Conservation (phyloP, 2,888 invertebrate genomes). For the Synanthedon vespiformis region DNA sequence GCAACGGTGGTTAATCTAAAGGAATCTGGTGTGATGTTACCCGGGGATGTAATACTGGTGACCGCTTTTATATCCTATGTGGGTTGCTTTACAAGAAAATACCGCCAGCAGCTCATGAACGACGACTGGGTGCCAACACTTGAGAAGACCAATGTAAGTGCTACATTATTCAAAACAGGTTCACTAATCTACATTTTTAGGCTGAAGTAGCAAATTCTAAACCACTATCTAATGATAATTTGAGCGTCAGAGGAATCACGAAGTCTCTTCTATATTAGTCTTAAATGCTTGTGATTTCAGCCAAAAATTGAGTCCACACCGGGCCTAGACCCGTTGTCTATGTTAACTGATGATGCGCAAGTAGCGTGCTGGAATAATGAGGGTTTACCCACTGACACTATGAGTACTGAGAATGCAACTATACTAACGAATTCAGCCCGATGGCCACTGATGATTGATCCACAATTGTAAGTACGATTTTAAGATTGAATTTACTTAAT, state of each 20-base stretch:
- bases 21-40: constrained; percentile 80
- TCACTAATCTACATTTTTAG: too few species aligned
- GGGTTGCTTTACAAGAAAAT: constrained; percentile 90
- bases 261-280: neutral
- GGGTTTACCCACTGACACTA: constrained; percentile 89
- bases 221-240: too few species aligned
- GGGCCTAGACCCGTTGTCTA: constrained; percentile 82
- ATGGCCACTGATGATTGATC: constrained; percentile 97
- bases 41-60: constrained; percentile 89
- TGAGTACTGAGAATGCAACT: constrained; percentile 95
- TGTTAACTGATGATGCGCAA: constrained; percentile 92
- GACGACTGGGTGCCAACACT: constrained; percentile 86
- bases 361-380: constrained; percentile 96
- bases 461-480: constrained; percentile 73
- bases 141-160: constrained; percentile 70
- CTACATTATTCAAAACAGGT: too few species aligned
- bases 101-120: constrained; percentile 81
- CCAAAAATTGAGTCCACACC: constrained; percentile 84
- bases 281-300: constrained; percentile 27
- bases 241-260: neutral
- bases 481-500: too few species aligned
- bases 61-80: constrained; percentile 96
- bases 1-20: constrained; percentile 71
- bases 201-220: too few species aligned
- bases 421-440: constrained; percentile 89